These are phyloP conservation scores for Parnassius apollo DNA, from an alignment of 2,888 invertebrate genomes.

Conservation along the genomic window DNA sequence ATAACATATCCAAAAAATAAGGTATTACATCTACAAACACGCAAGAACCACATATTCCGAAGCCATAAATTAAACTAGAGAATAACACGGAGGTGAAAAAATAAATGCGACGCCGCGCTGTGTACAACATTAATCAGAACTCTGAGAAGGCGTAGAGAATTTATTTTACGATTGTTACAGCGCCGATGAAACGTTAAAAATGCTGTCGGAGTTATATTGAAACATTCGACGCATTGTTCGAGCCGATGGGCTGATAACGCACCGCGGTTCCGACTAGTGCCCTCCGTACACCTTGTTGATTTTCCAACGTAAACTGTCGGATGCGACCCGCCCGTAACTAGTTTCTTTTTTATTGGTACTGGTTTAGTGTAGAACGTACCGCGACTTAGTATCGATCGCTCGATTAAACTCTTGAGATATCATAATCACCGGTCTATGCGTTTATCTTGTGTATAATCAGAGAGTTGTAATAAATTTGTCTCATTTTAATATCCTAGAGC, in stretches of 20 bases:
- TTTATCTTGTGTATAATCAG: slow-evolving; percentile 79
- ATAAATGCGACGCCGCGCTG: slow-evolving; percentile 67
- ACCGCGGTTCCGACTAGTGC: slow-evolving; percentile 62
- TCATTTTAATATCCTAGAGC: slow-evolving; percentile 76
- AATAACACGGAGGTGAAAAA: slow-evolving; percentile 69
- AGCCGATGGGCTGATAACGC: slow-evolving; percentile 74
- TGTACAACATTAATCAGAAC: slow-evolving; percentile 80
- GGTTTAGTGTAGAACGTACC: slow-evolving; percentile 77
- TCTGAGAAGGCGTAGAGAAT: slow-evolving; percentile 78
- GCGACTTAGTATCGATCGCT: slow-evolving; percentile 74
- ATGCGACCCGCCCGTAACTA: slow-evolving; percentile 67
- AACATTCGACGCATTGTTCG: slow-evolving; percentile 78
- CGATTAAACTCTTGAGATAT: slow-evolving; percentile 76
- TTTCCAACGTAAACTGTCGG: slow-evolving; percentile 76
- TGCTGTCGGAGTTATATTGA: slow-evolving; percentile 78
- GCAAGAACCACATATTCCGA: slow-evolving; percentile 32
- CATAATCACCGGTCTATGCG: slow-evolving; percentile 79
- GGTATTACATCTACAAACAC: slow-evolving; percentile 2
- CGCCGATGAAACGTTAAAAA: slow-evolving; percentile 80
- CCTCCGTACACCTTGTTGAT: slow-evolving; percentile 72
- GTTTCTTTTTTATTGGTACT: slow-evolving; percentile 79
- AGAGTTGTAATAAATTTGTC: slow-evolving; percentile 78
- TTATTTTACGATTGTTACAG: slow-evolving; percentile 80
- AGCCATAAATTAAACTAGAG: slow-evolving; percentile 72
- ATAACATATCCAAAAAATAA: too few relatives aligned